Conservation (phyloP, 2,113 vertebrate species). For the Perca fluviatilis region DNA sequence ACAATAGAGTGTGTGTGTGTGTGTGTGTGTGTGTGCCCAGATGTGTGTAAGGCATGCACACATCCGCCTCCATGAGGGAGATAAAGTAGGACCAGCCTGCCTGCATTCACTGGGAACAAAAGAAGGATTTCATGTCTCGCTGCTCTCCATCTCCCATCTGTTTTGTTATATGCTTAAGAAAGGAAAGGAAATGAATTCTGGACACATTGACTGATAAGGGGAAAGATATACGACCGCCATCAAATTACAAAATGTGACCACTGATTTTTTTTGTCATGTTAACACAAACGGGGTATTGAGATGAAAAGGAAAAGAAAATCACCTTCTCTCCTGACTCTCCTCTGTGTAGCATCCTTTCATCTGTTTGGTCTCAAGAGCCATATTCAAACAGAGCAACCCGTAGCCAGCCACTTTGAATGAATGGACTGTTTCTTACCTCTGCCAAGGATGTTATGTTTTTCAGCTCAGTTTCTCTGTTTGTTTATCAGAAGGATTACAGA, state of each 20-base stretch:
- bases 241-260: constrained; percentile 20
- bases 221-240: constrained; percentile 5
- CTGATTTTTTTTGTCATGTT: background rate
- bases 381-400: background rate
- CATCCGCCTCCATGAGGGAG: background rate
- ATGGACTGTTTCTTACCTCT: no score
- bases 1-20: background rate
- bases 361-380: background rate
- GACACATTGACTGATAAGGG: background rate
- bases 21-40: background rate
- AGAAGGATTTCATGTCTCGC: constrained; percentile 10
- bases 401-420: background rate
- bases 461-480: no score
- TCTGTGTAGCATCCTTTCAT: background rate
- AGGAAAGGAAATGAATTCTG: constrained; percentile 42
- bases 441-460: no score
- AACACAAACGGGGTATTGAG: background rate
- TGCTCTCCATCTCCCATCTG: background rate
- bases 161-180: background rate
- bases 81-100: constrained; percentile 16
- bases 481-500: no score
- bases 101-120: constrained; percentile 41
- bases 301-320: background rate
- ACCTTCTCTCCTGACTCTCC: background rate
- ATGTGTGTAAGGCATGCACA: background rate